Base-by-base conservation (phyloP, 2,888 invertebrate species). In the Idaea biselata region DNA sequence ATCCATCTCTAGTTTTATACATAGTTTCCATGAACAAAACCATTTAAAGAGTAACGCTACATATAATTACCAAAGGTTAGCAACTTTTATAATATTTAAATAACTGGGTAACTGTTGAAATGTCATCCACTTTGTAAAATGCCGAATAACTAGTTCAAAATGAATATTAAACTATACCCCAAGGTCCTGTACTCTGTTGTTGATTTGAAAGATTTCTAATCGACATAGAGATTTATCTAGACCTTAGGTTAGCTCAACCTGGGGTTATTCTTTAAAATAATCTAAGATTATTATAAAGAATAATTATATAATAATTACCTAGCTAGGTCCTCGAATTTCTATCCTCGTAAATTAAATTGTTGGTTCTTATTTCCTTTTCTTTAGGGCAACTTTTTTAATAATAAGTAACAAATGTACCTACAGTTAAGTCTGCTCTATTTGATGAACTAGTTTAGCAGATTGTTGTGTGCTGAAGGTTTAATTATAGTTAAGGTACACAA, bases 101-200 rank as follows among this genome's bases (percentile, higher is more conserved):
- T 44, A 44, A 44, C 44, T 44, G 11, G 44, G 44, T 44, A 44
- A 44, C 44, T 44, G 44, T 44, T 44, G 6, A 44, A 44, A 44
- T 44, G 44, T 44, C 44, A 44, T 44, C 44, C 44, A 44, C 44
- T 14, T 11, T 44, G 14, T 44, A 44, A 44, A 44, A 44, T 44
- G 44, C 44, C 44, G 44, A 44, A 44, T 44, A 44, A 44, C 44
- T 44, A 44, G 44, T 44, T 44, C 44, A 44, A 44, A 44, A 44
- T 11, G 44, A 44, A 44, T 44, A 44, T 44, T 44, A 14, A 44
- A 44, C 44, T 44, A 44, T 44, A 44, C 44, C 44, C 11, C 44
- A 44, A 44, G 44, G 44, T 44, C 44, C 44, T 32, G 1, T 44
- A 14, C 11, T 44, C 44, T 14, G 44, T 44, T 11, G 44, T 44